Evolutionary conservation across 2,888 invertebrate genomes (phyloP).

Genomic region (Cecidostiba fungosa): DNA sequence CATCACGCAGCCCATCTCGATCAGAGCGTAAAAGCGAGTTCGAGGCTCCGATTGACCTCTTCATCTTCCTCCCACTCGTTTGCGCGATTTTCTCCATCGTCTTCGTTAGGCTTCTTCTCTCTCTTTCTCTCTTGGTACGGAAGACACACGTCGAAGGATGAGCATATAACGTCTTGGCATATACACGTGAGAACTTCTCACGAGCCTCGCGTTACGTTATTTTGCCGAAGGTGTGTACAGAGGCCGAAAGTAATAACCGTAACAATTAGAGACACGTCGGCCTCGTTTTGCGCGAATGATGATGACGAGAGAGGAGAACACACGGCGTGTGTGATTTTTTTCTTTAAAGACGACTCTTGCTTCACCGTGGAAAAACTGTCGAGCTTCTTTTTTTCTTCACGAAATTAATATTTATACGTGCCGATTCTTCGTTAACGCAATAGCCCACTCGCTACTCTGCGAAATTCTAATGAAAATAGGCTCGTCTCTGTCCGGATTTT

Average conservation of each 20-base stretch:
- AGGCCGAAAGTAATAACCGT: conserved; percentile 54
- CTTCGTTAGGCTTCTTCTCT: conserved; percentile 22
- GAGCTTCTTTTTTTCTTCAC: background rate
- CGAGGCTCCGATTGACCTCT: conserved; percentile 15
- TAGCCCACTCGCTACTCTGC: background rate
- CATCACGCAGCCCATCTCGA: conserved; percentile 3
- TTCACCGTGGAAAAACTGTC: background rate
- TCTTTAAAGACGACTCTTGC: background rate
- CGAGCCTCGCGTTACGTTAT: conserved; percentile 46
- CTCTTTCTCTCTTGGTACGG: background rate
- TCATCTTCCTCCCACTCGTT: background rate
- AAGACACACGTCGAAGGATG: conserved; percentile 29
- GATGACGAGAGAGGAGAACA: background rate
- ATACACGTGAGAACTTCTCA: conserved; percentile 61
- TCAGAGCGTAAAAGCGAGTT: conserved; percentile 11
- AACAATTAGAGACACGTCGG: conserved; percentile 52
- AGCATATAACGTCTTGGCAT: background rate
- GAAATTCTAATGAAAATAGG: background rate
- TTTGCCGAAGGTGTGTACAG: background rate
- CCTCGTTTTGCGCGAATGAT: conserved; percentile 45
- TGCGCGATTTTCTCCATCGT: background rate
- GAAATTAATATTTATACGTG: background rate
- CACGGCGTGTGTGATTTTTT: background rate
- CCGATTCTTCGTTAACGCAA: background rate
- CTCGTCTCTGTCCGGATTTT: background rate